Conservation (phyloP, 2,888 invertebrate species). For the Hedychridium roseum region DNA sequence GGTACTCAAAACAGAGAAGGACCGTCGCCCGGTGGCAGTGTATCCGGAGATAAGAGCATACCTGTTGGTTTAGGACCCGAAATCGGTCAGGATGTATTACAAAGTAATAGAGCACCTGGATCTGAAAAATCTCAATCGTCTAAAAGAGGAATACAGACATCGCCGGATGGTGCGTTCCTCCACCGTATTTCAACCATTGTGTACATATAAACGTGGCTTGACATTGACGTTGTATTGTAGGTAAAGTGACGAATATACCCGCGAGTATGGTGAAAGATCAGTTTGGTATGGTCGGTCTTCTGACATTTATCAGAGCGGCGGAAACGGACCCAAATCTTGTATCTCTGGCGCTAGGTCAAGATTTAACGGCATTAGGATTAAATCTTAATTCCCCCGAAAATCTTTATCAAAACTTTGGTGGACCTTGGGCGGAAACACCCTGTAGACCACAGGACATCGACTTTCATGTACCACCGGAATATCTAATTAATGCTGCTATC, state of each 20-base stretch:
- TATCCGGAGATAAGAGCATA: constrained; percentile 63
- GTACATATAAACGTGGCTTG: too few relatives aligned
- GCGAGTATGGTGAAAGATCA: constrained; percentile 99
- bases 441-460: constrained; percentile 99
- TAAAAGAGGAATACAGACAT: constrained; percentile 92
- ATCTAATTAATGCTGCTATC: constrained; percentile 96
- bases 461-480: constrained; percentile 97
- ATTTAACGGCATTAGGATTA: constrained; percentile 96
- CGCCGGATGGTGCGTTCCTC: constrained; percentile 86
- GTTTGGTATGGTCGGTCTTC: constrained; percentile 97
- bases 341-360: constrained; percentile 95
- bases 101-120: constrained; percentile 57
- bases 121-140: constrained; percentile 61
- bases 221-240: constrained; percentile 66
- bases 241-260: constrained; percentile 98
- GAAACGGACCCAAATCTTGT: constrained; percentile 97
- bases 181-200: too few relatives aligned
- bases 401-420: constrained; percentile 97
- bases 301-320: constrained; percentile 97
- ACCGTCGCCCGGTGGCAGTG: constrained; percentile 71
- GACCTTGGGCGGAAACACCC: constrained; percentile 98
- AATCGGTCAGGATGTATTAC: constrained; percentile 61
- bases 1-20: constrained; percentile 83
- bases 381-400: constrained; percentile 98
- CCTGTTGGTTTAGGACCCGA: constrained; percentile 63